Conservation (phyloP, 64 coral and sea anemone species). For the Stichodactyla mertensii region DNA sequence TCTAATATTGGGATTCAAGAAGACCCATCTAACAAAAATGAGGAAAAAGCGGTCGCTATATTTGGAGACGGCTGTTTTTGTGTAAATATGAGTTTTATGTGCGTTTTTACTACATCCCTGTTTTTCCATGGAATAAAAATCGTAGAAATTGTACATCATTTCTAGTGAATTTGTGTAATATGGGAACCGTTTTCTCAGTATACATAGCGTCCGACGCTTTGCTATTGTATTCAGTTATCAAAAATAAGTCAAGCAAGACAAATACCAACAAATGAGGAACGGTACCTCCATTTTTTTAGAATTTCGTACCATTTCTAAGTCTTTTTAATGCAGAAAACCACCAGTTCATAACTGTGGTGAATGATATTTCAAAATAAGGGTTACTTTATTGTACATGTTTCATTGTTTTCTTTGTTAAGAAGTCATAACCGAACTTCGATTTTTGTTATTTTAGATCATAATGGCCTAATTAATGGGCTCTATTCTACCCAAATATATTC, state of each 20-base stretch:
- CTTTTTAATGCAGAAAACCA: slow-evolving; percentile 2
- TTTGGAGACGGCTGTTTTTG: not conserved
- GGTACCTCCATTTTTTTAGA: not conserved
- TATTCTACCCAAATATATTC: not conserved
- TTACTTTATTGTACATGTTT: not conserved
- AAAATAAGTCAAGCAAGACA: slow-evolving; percentile 6
- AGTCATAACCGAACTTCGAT: not conserved
- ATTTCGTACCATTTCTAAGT: not conserved
- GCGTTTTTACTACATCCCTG: not conserved
- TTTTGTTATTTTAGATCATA: not conserved
- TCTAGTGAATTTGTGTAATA: not conserved
- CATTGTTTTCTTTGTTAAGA: not conserved
- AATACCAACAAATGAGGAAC: slow-evolving; percentile 8
- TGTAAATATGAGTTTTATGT: not conserved
- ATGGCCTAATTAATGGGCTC: not conserved
- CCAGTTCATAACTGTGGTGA: not conserved
- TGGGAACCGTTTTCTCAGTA: not conserved
- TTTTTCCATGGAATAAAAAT: not conserved
- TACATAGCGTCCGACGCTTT: slow-evolving; percentile 1
- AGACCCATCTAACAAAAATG: not conserved
- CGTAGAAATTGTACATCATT: not conserved
- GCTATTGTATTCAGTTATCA: not conserved
- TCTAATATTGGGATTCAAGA: not conserved
- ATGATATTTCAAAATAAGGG: not conserved
- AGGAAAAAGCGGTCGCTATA: not conserved